Percentiles rank a stretch among this genome's conserved stretches.
These are phyloP conservation scores for Campylorhamphus procurvoides DNA, from an alignment of 2,113 vertebrate genomes.

Conservation along the genomic window DNA sequence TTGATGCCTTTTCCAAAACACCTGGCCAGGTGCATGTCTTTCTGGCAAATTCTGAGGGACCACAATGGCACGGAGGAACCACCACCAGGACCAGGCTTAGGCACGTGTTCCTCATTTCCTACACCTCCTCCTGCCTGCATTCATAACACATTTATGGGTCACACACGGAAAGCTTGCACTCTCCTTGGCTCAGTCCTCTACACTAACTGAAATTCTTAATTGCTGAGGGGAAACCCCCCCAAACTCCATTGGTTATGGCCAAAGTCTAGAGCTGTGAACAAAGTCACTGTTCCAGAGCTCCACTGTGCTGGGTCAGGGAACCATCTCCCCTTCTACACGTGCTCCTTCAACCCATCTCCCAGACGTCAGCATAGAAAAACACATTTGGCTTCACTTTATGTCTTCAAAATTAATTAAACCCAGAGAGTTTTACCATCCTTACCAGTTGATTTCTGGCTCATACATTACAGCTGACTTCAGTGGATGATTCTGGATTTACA, in stretches of 20 bases:
- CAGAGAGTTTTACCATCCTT: slow-evolving; percentile 16
- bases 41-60: neutral
- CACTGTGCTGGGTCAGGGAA: neutral
- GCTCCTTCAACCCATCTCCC: neutral
- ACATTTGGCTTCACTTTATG: slow-evolving; percentile 41
- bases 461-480: neutral
- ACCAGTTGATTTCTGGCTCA: neutral
- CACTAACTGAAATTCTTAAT: neutral
- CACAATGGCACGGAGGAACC: neutral
- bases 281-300: neutral
- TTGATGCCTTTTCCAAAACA: neutral
- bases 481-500: neutral
- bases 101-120: slow-evolving; percentile 33
- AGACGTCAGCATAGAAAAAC: neutral
- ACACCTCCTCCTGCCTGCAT: neutral
- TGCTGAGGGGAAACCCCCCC: neutral
- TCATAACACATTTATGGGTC: neutral
- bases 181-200: neutral
- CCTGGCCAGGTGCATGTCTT: neutral
- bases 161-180: neutral
- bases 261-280: neutral
- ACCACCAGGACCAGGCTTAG: neutral
- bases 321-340: neutral
- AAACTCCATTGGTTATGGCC: neutral
- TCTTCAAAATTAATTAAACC: slow-evolving; percentile 49